Evolutionary conservation across 2,113 vertebrate species (phyloP).

Genomic region (Oncorhynchus mykiss): DNA sequence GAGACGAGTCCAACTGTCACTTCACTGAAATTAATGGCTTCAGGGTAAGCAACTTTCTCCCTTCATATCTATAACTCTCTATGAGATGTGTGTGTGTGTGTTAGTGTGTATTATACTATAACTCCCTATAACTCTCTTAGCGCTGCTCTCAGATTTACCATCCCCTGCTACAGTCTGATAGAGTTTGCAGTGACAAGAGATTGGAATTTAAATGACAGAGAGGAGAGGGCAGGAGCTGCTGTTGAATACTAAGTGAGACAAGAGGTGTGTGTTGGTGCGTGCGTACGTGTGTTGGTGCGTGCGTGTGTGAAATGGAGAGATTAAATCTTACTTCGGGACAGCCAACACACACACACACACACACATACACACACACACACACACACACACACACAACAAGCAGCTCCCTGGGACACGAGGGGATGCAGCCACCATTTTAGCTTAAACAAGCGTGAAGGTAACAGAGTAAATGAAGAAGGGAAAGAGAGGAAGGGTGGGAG

Average conservation of each 20-base stretch:
- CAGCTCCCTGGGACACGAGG: not conserved
- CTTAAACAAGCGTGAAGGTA: not conserved
- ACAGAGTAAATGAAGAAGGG: not conserved
- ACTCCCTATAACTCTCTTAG: not conserved
- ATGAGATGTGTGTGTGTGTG: not conserved
- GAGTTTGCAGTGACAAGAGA: not conserved
- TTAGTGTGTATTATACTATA: not conserved
- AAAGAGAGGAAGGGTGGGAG: not conserved
- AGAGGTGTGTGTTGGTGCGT: not conserved
- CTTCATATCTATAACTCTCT: not conserved
- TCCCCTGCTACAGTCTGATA: not conserved
- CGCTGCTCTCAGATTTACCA: not conserved
- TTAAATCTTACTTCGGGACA: not conserved
- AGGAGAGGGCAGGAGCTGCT: too few species aligned
- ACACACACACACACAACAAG: constrained; percentile 6
- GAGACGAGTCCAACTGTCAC: not conserved
- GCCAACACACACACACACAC: constrained; percentile 5
- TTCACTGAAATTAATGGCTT: not conserved
- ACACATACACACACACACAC: constrained; percentile 6
- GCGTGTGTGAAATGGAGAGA: not conserved
- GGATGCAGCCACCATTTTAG: too few species aligned
- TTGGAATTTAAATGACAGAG: too few species aligned
- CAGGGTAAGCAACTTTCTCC: not conserved
- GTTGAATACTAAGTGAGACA: too few species aligned
- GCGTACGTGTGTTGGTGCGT: not conserved